phyloP scores from a whole-genome alignment of 2,888 invertebrate genomes.

The Dorcus parallelipipedus region DNA sequence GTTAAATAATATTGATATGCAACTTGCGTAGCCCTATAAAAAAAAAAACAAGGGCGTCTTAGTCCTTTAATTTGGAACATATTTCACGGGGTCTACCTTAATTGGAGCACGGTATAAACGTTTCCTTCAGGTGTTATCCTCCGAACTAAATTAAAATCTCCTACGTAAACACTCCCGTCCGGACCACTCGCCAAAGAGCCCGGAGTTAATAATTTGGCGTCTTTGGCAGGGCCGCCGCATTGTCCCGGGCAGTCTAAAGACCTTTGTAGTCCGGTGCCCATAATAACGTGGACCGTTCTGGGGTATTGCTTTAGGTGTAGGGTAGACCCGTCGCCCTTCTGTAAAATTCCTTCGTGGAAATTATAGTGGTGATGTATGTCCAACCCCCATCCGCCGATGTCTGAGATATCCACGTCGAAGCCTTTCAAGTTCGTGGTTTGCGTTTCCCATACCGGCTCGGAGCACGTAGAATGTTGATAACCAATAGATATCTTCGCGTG shows the following conservation, averaged over 20 bases:
- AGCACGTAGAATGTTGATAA: constrained; percentile 88
- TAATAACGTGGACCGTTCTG: constrained; percentile 83
- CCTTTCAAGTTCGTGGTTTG: constrained; percentile 92
- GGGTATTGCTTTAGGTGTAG: constrained; percentile 92
- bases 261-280: constrained; percentile 89
- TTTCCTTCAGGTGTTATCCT: constrained; percentile 86
- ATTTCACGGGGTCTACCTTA: constrained; percentile 58
- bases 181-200: constrained; percentile 92
- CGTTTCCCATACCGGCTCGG: constrained; percentile 89
- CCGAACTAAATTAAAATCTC: constrained; percentile 93
- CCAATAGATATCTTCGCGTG: constrained; percentile 88
- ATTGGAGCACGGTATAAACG: constrained; percentile 82
- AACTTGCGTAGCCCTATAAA: constrained; percentile 85
- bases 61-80: background rate
- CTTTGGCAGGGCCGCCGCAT: constrained; percentile 81
- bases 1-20: constrained; percentile 97
- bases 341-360: constrained; percentile 95
- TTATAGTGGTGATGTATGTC: constrained; percentile 99
- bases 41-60: constrained; percentile 13
- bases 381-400: constrained; percentile 96
- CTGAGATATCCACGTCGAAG: constrained; percentile 94
- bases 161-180: constrained; percentile 95
- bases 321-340: constrained; percentile 93
- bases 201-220: constrained; percentile 85
- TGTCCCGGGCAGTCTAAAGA: constrained; percentile 82